Conservation (phyloP, 2,888 invertebrate species). For the Caradrina kadenii region DNA sequence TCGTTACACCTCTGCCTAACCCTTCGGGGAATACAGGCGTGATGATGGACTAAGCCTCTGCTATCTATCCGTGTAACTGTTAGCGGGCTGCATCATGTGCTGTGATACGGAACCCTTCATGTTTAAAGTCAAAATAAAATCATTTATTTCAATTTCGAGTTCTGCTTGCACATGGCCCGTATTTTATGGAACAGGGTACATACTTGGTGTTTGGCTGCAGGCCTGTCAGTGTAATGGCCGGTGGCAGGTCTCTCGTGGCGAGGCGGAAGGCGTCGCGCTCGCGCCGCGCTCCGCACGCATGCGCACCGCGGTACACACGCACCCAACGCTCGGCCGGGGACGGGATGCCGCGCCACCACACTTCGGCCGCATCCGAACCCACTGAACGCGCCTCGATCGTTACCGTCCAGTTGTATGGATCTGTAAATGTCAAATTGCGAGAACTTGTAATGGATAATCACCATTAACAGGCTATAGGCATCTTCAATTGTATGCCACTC, state of each 20-base stretch:
- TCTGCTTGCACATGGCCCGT: too few species aligned
- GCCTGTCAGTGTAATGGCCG: conserved; percentile 78
- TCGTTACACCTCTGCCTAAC: too few species aligned
- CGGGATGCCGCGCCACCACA: conserved; percentile 96
- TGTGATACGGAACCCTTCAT: too few species aligned
- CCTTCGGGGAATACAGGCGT: too few species aligned
- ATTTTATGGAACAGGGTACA: not conserved
- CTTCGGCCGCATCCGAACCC: conserved; percentile 94
- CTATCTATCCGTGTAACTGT: too few species aligned
- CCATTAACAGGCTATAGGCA: too few species aligned
- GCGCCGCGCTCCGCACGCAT: conserved; percentile 81
- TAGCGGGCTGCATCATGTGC: too few species aligned
- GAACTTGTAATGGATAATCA: not conserved
- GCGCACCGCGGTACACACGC: conserved; percentile 96
- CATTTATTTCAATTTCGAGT: too few species aligned
- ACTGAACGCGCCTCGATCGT: conserved; percentile 94
- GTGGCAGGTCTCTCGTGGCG: conserved; percentile 81
- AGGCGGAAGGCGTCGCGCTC: conserved; percentile 85
- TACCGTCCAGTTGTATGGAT: conserved; percentile 96
- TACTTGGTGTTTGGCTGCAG: conserved; percentile 91
- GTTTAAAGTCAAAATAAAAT: too few species aligned
- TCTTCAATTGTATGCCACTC: too few species aligned
- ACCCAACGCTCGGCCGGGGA: conserved; percentile 97
- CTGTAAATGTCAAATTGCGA: conserved; percentile 74
- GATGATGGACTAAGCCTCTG: too few species aligned